Evolutionary conservation across 2,888 invertebrate species (phyloP), one percentile per base, ranked within the genome.

Genomic region (Mesochorus sp.): DNA sequence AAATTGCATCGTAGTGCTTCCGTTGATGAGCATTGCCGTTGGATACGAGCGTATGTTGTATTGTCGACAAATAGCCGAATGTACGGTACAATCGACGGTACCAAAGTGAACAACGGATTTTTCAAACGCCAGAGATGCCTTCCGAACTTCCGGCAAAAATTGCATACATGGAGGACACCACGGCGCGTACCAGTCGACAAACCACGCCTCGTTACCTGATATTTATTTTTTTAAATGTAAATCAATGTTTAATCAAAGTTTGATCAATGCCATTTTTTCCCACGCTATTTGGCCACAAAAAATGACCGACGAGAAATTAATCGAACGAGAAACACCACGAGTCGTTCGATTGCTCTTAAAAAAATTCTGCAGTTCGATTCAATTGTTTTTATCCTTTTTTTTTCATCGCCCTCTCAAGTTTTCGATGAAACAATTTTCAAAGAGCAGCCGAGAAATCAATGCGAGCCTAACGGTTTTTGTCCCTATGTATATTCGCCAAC

Each of bases 91-190:
- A 87, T 95, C 95, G 0, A 95, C 93, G 0, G 94, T 94, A 28
- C 95, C 95, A 91, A 95, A 93, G 81, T 91, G 90, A 14, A 93
- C 91, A 17, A 91, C 88, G 2, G 91, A 87, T 51, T 91, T 83
- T 90, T 93, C 88, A 78, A 92, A 92, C 80, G 91, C 87, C 47
- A 91, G 88, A 66, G 95, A 94, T 12, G 95, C 94, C 88, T 94
- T 94, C 6, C 95, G 92, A 76, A 95, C 91, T 91, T 95, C 95
- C 10, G 95, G 95, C 72, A 95, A 91, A 80, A 95, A 91, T 73
- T 93, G 92, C 91, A 94, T 93, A 85, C 96, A 96, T 0, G 95
- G 95, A 3, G 95, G 95, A 88, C 96, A 96, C 95, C 95, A 95
- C 84, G 95, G 95, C 0, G 95, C 95, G 89, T 94, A 95, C 92